Conservation (phyloP, 2,888 invertebrate genomes). For the Perithous albicinctus region DNA sequence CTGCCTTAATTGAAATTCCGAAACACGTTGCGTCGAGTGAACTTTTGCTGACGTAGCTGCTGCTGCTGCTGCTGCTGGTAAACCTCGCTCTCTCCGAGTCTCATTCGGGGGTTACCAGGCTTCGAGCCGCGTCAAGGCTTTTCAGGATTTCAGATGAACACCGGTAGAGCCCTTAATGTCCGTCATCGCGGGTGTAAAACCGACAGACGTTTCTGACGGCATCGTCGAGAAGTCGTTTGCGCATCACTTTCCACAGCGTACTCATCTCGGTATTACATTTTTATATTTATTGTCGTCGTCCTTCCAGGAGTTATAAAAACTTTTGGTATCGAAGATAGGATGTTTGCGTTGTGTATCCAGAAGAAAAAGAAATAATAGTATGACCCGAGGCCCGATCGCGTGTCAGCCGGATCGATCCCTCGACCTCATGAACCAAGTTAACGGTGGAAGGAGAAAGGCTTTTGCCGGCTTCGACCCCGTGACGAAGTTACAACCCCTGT, state of each 20-base stretch:
- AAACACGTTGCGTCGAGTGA: constrained; percentile 38
- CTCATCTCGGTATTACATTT: background rate
- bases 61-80: background rate
- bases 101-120: constrained; percentile 25
- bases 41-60: constrained; percentile 56
- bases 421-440: constrained; percentile 30
- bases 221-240: constrained; percentile 14
- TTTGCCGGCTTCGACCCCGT: constrained; percentile 34
- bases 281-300: background rate
- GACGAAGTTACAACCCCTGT: constrained; percentile 44
- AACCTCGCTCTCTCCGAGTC: background rate
- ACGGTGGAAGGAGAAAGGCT: constrained; percentile 18
- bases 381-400: constrained; percentile 40
- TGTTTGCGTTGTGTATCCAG: background rate
- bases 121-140: constrained; percentile 25
- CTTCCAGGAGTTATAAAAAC: background rate
- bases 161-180: constrained; percentile 6
- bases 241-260: constrained; percentile 5
- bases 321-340: background rate
- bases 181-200: constrained; percentile 24
- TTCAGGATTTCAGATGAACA: constrained; percentile 12
- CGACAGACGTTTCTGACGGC: constrained; percentile 39
- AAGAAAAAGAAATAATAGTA: constrained; percentile 21
- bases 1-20: constrained; percentile 64
- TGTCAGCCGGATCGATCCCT: constrained; percentile 36